These are phyloP conservation scores for Antedon bifida DNA, from an alignment of 35 echinoderm and acorn worm genomes.

Conservation along the genomic window DNA sequence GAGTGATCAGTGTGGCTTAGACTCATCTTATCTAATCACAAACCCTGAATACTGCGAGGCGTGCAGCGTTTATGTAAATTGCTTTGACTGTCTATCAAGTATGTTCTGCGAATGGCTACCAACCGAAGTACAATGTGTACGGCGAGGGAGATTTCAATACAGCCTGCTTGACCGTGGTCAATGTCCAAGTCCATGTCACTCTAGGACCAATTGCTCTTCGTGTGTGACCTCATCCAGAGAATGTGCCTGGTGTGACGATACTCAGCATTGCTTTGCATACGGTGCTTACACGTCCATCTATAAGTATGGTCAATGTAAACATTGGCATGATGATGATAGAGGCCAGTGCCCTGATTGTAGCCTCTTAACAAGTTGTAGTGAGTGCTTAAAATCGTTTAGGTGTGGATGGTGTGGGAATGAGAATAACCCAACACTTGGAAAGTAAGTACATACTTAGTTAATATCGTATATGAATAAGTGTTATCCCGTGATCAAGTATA, in stretches of 20 bases:
- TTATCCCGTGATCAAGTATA: too few relatives aligned
- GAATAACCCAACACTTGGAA: constrained; percentile 45
- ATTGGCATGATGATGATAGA: not conserved
- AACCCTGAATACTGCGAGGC: not conserved
- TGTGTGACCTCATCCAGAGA: not conserved
- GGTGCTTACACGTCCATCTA: not conserved
- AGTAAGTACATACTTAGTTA: constrained; percentile 31
- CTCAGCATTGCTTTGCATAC: not conserved
- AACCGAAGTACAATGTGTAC: constrained; percentile 13
- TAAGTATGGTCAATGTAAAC: not conserved
- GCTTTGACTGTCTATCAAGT: not conserved
- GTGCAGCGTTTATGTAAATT: constrained; percentile 30
- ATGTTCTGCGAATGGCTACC: constrained; percentile 40
- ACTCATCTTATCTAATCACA: not conserved
- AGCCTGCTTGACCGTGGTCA: constrained; percentile 8
- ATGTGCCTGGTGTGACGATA: not conserved
- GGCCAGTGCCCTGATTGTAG: constrained; percentile 29
- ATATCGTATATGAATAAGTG: too few relatives aligned
- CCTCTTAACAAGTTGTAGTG: constrained; percentile 21
- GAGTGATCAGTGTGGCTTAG: constrained; percentile 8
- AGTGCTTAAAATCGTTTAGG: constrained; percentile 56
- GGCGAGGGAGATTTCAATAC: constrained; percentile 41
- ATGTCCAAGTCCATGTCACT: constrained; percentile 22
- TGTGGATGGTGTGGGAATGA: constrained; percentile 92
- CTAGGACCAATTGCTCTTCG: not conserved